Evolutionary conservation across 2,888 invertebrate genomes (phyloP).

Genomic region (Apamea monoglypha): DNA sequence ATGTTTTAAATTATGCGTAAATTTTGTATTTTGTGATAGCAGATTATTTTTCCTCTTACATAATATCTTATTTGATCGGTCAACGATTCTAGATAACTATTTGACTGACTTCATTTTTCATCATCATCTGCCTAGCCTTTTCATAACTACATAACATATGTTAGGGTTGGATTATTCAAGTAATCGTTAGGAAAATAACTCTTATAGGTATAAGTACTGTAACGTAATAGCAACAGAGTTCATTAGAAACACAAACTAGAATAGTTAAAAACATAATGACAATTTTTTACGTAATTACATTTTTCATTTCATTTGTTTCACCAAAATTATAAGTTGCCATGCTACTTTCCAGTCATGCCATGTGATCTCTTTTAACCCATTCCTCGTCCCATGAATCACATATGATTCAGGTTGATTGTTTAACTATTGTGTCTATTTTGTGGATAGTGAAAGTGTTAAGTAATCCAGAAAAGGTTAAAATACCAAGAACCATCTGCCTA

Average conservation of each 20-base stretch:
- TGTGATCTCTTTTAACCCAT: background rate
- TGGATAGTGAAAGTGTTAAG: background rate
- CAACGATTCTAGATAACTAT: background rate
- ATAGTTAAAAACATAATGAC: no score
- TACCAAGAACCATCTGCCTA: background rate
- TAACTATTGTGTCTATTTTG: no score
- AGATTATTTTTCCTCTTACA: constrained; percentile 16
- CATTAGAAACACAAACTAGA: background rate
- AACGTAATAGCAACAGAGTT: background rate
- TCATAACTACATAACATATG: background rate
- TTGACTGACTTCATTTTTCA: background rate
- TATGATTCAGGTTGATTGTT: no score
- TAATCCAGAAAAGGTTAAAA: background rate
- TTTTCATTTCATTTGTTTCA: background rate
- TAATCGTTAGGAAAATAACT: background rate
- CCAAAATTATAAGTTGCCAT: background rate
- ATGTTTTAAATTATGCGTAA: constrained; percentile 31
- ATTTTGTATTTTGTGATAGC: constrained; percentile 23
- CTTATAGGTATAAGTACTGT: background rate
- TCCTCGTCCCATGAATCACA: no score
- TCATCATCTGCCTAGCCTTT: background rate
- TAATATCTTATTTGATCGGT: constrained; percentile 25
- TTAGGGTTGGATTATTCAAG: background rate
- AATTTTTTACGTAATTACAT: background rate
- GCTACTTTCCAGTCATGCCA: background rate